These are phyloP conservation scores for Beris morrisii DNA, from an alignment of 2,888 invertebrate species.

Conservation along the genomic window DNA sequence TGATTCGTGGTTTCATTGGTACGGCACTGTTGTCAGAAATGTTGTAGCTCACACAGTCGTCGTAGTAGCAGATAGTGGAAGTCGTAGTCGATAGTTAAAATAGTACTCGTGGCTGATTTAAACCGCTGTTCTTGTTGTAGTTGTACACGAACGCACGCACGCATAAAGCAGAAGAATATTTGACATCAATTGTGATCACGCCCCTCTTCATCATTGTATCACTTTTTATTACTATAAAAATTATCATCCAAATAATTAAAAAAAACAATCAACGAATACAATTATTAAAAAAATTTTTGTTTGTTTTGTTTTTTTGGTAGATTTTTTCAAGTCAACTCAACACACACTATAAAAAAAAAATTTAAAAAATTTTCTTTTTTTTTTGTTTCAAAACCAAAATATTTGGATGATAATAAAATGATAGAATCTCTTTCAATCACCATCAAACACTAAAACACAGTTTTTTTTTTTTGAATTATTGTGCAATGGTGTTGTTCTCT, in stretches of 20 bases:
- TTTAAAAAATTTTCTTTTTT: no score
- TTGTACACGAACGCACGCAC: background rate
- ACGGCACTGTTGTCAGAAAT: conserved; percentile 23
- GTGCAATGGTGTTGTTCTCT: conserved; percentile 6
- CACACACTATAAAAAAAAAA: no score
- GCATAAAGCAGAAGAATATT: conserved; percentile 32
- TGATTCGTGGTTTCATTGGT: conserved; percentile 9
- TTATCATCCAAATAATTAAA: conserved; percentile 29
- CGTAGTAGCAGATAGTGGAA: conserved; percentile 1
- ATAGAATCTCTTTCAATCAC: background rate
- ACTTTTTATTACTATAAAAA: conserved; percentile 30
- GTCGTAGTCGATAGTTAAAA: conserved; percentile 6
- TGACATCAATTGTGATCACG: conserved; percentile 15
- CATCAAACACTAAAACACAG: conserved; percentile 2
- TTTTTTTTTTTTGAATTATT: conserved; percentile 5
- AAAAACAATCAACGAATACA: conserved; percentile 22
- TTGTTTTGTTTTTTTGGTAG: no score
- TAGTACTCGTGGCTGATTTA: background rate
- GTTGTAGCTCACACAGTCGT: conserved; percentile 1
- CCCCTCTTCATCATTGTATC: conserved; percentile 12
- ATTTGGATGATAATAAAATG: conserved; percentile 23
- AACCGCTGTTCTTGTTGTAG: conserved; percentile 25
- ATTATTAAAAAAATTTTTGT: no score
- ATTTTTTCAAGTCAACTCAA: no score
- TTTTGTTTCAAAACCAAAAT: no score